Conservation (phyloP, 2,888 invertebrate genomes). For the Crossocerus cetratus region DNA sequence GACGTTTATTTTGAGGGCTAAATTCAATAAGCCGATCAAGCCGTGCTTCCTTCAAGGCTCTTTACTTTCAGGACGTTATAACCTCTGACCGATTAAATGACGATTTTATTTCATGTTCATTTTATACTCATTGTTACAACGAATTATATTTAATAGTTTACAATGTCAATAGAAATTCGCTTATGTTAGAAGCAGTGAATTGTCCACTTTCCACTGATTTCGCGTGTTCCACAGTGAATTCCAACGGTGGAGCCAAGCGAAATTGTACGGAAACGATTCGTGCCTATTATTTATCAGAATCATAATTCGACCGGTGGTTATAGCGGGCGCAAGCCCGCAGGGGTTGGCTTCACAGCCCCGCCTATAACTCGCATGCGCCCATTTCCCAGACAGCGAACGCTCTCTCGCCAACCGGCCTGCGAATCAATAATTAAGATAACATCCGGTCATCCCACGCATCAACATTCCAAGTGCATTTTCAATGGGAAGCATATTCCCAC, state of each 20-base stretch:
- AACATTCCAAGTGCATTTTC: constrained; percentile 6
- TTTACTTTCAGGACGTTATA: too few species aligned
- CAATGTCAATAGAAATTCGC: too few species aligned
- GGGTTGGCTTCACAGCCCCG: constrained; percentile 43
- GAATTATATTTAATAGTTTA: too few species aligned
- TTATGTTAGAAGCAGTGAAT: too few species aligned
- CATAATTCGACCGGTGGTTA: constrained; percentile 46
- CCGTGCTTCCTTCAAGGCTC: too few species aligned
- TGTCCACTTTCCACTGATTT: too few species aligned
- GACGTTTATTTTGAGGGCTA: too few species aligned
- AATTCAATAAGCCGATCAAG: too few species aligned
- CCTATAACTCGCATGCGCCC: constrained; percentile 58
- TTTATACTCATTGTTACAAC: too few species aligned
- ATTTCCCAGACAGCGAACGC: constrained; percentile 52
- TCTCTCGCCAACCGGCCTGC: constrained; percentile 35
- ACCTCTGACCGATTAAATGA: too few species aligned
- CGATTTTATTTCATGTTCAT: too few species aligned
- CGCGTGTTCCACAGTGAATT: background rate
- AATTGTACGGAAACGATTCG: constrained; percentile 29
- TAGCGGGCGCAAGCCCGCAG: constrained; percentile 38
- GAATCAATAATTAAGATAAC: constrained; percentile 56
- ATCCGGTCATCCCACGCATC: constrained; percentile 39
- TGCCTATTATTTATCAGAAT: constrained; percentile 43
- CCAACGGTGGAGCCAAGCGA: background rate
- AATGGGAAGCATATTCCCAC: background rate